These are phyloP conservation scores for Dromas ardeola DNA, from an alignment of 2,113 vertebrate genomes.

Conservation along the genomic window DNA sequence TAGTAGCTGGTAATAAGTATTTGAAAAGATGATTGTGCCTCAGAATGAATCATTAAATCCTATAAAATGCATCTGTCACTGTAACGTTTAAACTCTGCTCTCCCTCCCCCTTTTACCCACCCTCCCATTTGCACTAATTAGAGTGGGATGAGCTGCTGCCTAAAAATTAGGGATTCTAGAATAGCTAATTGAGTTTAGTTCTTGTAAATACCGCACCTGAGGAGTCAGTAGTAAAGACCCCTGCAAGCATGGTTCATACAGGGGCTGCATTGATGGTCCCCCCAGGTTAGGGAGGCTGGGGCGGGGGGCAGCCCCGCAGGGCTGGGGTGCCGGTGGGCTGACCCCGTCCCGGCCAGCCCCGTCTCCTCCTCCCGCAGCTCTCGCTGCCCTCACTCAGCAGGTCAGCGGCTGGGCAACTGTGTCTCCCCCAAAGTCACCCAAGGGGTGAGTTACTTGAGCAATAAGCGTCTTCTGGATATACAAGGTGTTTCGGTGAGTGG, in stretches of 20 bases:
- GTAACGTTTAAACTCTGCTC: background rate
- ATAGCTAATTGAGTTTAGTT: background rate
- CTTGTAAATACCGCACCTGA: background rate
- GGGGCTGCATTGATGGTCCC: background rate
- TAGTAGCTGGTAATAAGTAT: background rate
- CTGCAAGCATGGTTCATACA: fast-evolving
- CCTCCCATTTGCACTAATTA: conserved; percentile 24
- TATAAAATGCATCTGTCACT: conserved; percentile 43
- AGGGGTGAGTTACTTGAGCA: background rate
- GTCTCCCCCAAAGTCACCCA: fast-evolving
- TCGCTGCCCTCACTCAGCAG: fast-evolving
- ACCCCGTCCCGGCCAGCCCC: background rate
- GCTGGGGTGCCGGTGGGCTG: background rate
- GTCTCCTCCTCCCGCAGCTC: fast-evolving
- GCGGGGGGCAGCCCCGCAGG: background rate
- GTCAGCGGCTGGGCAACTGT: fast-evolving
- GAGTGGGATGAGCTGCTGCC: background rate
- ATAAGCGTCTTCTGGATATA: background rate
- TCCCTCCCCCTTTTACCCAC: background rate
- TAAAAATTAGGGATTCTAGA: background rate
- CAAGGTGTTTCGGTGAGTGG: fast-evolving
- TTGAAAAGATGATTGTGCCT: conserved; percentile 19
- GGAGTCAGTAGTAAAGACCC: background rate
- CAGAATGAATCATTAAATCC: conserved; percentile 19
- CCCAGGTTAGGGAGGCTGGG: fast-evolving